Percentiles rank a stretch among this genome's conserved stretches.
phyloP scores from a whole-genome alignment of 1,140 invertebrate species.

The roundworm (Caenorhabditis elegans) region DNA sequence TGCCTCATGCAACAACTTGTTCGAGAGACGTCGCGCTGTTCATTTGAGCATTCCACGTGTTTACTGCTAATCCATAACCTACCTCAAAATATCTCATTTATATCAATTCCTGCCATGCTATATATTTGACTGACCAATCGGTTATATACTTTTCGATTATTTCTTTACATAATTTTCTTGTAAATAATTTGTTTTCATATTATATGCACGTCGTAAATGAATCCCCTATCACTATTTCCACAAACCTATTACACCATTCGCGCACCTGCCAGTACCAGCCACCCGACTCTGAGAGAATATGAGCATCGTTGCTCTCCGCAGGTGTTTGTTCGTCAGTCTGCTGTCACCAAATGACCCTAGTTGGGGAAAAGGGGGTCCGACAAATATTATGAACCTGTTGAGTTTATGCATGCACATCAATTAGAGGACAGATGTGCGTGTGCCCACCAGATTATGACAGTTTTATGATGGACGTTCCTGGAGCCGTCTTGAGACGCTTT shows the following conservation, averaged over 20 bases:
- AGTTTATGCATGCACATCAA: constrained; percentile 24
- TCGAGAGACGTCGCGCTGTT: constrained; percentile 32
- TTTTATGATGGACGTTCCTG: constrained; percentile 2
- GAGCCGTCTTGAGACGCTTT: too few relatives aligned
- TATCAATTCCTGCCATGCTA: not conserved
- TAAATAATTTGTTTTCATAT: too few relatives aligned
- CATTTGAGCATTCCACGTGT: constrained; percentile 41
- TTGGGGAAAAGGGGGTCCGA: not conserved
- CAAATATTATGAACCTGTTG: constrained; percentile 14
- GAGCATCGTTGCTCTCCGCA: not conserved
- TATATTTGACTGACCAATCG: too few relatives aligned
- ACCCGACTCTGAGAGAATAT: not conserved
- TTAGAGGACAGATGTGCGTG: not conserved
- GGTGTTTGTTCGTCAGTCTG: constrained; percentile 21
- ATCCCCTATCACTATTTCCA: not conserved
- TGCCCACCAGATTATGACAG: constrained; percentile 1
- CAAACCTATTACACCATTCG: constrained; percentile 5
- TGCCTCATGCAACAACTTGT: constrained; percentile 39
- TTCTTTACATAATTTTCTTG: too few relatives aligned
- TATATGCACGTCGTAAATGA: not conserved
- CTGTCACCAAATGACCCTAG: constrained; percentile 1
- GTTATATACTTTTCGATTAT: too few relatives aligned
- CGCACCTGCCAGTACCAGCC: constrained; percentile 2
- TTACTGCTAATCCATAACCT: constrained; percentile 33
- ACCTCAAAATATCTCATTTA: not conserved